Base-by-base conservation (phyloP, 1,140 invertebrate species). In the Pantala flavescens region DNA sequence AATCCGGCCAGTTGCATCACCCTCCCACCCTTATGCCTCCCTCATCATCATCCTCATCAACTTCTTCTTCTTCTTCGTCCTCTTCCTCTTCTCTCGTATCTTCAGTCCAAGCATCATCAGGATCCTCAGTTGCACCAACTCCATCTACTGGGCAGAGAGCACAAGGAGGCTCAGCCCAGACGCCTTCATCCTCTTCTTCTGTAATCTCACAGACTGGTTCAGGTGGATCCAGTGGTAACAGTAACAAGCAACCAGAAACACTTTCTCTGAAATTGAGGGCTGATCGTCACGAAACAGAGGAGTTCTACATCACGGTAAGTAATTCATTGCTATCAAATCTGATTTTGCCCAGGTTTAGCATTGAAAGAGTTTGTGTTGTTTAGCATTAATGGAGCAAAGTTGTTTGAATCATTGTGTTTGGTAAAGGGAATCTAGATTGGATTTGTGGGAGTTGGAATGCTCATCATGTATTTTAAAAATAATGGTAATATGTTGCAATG, bases 241-340 rank as follows among this genome's bases (percentile, higher is more conserved):
- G 21, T 70, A 77, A 84, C 12, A 87, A 87, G 78, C 88, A 88
- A 71, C 88, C 88, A 0, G 90, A 89, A 85, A 90, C 87, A 70
- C 82, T 86, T 71, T 88, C 87, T 71, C 87, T 87, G 75, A 91
- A 94, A 82, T 84, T 90, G 24, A 85, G 91, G 79, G 88, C 90
- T 11, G 92, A 95, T 80, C 83, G 90, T 80, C 89, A 93, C 77
- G 93, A 95, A 82, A 94, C 92, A 73, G 94, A 96, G 84, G 90
- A 93, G 80, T 96, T 94, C 84, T 95, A 96, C 85, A 85, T 95
- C 76, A 86, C 87, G 75, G 93, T 94, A 84, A 85, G 86, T 84
- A 19, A 23, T 24, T 24, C 24, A n/a, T 36, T 14, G 5, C 12
- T 19, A 23, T 23, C 9, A 71, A 23, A 19, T 3, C n/a, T 71